Evolutionary conservation across 37 sponge, comb jelly and placozoan genomes (phyloP), one percentile per base, ranked within the genome.

Genomic region (Oopsacas minuta): DNA sequence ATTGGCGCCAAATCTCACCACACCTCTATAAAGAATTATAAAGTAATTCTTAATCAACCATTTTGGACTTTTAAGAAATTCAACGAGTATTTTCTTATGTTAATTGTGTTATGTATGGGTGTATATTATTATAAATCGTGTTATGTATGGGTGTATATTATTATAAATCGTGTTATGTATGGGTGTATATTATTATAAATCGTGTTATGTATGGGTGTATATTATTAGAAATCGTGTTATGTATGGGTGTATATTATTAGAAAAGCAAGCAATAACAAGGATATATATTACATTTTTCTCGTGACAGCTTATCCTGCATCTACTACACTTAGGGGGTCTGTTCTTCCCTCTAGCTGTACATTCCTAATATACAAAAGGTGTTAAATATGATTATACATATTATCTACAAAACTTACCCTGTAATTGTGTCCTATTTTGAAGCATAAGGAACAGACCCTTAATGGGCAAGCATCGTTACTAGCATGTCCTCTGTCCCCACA

Each of bases 211-310:
- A n/a, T n/a, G n/a, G n/a, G n/a, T n/a, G n/a, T n/a, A n/a, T n/a
- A n/a, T n/a, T n/a, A n/a, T n/a, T n/a, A n/a, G n/a, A n/a, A n/a
- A n/a, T n/a, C n/a, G n/a, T n/a, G n/a, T n/a, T n/a, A n/a, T n/a
- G n/a, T n/a, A n/a, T n/a, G n/a, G n/a, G n/a, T n/a, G n/a, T n/a
- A n/a, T n/a, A n/a, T n/a, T n/a, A n/a, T n/a, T n/a, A n/a, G n/a
- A n/a, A n/a, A n/a, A n/a, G n/a, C n/a, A n/a, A n/a, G n/a, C n/a
- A n/a, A n/a, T n/a, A n/a, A n/a, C n/a, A n/a, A n/a, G n/a, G n/a
- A n/a, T n/a, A n/a, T n/a, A n/a, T n/a, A n/a, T 61, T 61, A 61
- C 75, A 61, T n/a, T 61, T 61, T 61, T 61, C 75, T 61, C 75
- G 28, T 61, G 75, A 61, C 75, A 61, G 75, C 75, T 61, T 7